Base-by-base conservation (phyloP, 1,140 invertebrate genomes). In the Drosophila pandora region DNA sequence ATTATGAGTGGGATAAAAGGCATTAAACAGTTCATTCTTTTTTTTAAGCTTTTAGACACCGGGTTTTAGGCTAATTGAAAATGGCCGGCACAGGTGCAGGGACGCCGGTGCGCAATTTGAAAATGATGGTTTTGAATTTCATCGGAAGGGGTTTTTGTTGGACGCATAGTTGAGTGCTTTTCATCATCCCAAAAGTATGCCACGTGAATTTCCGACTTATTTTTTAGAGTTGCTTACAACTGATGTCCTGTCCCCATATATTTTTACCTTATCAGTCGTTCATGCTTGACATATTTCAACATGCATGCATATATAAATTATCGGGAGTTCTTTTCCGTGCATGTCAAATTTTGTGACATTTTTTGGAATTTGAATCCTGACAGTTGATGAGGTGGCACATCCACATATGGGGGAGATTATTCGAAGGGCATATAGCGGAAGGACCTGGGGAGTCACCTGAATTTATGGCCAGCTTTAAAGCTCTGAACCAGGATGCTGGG, bases 1-100 rank as follows among this genome's bases (percentile, higher is more conserved):
- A 90, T 90, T 90, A 90, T 90, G 71, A 78, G 79, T 68, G 85
- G 87, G 73, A 90, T 90, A 90, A 90, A 90, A 87, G 87, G 87
- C 85, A 90, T 90, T 87, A 90, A 87, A 87, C 74, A 79, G 65
- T 85, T 76, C 75, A 55, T 68, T 73, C 60, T 62, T 61, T 72
- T 72, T 64, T 59, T 41, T 41, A 49, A 22, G 45, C 55, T 57
- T 49, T 69, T 69, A 57, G 59, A 58, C 39, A 41, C 43, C 48
- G 69, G 74, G 63, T 90, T 90, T 90, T 90, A 90, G 87, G 79
- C 87, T 90, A 90, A 90, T 90, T 90, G 76, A 90, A 90, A 90
- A 61, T 23, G 49, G 49, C 48, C 47, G 59, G 21, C 17, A n/a
- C 23, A 52, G 45, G 21, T 6, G 7, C 2, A 28, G 21, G 34